Base-by-base conservation (phyloP, 2,797 vertebrate species). In the Pelochelys cantorii region DNA sequence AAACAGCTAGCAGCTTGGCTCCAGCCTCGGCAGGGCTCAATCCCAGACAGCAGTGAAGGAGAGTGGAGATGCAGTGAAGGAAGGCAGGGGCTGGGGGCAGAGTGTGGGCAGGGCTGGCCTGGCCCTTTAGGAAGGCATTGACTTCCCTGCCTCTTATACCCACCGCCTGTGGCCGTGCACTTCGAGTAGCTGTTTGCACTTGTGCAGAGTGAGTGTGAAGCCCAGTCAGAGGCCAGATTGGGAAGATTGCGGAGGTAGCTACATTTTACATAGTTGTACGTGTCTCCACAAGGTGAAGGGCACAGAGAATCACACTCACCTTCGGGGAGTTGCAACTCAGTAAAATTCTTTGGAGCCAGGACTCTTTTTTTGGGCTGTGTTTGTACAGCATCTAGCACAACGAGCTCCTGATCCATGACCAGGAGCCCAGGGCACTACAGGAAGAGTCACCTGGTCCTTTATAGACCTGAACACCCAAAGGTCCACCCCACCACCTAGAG, bases 311-410 rank as follows among this genome's bases (percentile, higher is more conserved):
- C 71, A 84, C 79, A 65, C 15, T 79, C 23, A 6, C 7, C 82
- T 11, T 0, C 9, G 78, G 23, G 71, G n/a, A 1, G 1, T n/a
- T 42, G 34, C 27, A 54, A 29, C 54, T 3, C 2, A 0, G 2
- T 1, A n/a, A 34, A 83, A 89, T 65, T 65, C 88, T 3, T 42
- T 54, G 65, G 77, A 53, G 20, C 79, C 85, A 48, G 9, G 13
- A 15, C 23, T 22, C 6, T 29, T 4, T 77, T 77, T 52, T 52
- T 15, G 12, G 29, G 12, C 25, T 27, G 25, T 42, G 23, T 52
- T 27, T 48, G 74, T 77, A 52, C 42, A 52, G 42, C 25, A 77
- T 25, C 25, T 29, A 9, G 13, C 42, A 52, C 8, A 52, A 17
- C 13, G 12, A 71, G 25, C 22, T 48, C n/a, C 65, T 71, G n/a